These are phyloP conservation scores for Electrona antarctica DNA, from an alignment of 2,113 vertebrate species.

Conservation along the genomic window DNA sequence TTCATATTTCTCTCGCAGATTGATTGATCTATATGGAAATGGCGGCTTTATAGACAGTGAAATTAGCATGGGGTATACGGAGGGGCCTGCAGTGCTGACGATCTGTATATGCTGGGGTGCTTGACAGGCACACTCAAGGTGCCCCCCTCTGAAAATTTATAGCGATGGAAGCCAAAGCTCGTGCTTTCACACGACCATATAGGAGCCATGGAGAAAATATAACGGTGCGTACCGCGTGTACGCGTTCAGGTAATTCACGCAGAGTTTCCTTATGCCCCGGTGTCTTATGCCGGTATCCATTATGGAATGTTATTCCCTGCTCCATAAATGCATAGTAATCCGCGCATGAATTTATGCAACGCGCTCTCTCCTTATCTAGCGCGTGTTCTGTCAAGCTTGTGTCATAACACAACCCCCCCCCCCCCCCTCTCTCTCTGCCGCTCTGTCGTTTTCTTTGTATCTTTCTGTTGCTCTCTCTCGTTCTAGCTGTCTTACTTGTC, in stretches of 20 bases:
- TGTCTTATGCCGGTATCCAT: constrained; percentile 5
- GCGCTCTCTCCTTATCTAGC: constrained; percentile 32
- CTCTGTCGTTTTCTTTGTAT: neutral
- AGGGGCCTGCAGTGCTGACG: constrained; percentile 19
- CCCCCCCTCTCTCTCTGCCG: neutral
- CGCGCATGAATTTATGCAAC: constrained; percentile 17
- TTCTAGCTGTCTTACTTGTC: neutral
- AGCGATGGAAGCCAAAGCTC: constrained; percentile 34
- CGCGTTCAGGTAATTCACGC: constrained; percentile 21
- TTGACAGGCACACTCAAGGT: constrained; percentile 51
- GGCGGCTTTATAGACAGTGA: constrained; percentile 40
- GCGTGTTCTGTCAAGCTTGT: constrained; percentile 37
- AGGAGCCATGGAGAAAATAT: constrained; percentile 9
- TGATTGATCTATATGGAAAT: constrained; percentile 41
- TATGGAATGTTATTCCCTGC: constrained; percentile 24
- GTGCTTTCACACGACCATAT: constrained; percentile 31
- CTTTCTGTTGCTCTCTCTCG: constrained; percentile 24
- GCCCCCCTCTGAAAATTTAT: constrained; percentile 59
- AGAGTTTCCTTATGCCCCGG: neutral
- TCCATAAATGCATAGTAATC: constrained; percentile 39
- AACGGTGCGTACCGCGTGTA: constrained; percentile 21
- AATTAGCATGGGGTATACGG: constrained; percentile 35
- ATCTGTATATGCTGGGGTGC: constrained; percentile 40
- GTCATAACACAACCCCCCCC: constrained; percentile 16
- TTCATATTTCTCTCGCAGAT: constrained; percentile 34